Evolutionary conservation across 2,888 invertebrate genomes (phyloP).

Genomic region (Oligia fasciuncula): DNA sequence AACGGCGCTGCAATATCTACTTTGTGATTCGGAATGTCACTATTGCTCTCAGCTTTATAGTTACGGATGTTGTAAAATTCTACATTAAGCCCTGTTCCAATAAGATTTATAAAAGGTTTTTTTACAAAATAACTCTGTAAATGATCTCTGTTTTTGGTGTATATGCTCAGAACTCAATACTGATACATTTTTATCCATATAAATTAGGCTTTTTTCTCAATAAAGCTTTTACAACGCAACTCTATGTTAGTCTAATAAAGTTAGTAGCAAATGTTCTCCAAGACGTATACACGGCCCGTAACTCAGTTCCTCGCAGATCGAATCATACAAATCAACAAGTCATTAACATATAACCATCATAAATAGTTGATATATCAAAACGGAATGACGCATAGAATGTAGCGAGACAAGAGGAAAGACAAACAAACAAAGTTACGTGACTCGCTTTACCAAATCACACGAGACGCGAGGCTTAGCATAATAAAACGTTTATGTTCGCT

Average conservation of each 20-base stretch:
- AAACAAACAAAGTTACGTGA: constrained; percentile 86
- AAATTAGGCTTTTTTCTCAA: constrained; percentile 5
- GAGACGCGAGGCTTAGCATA: constrained; percentile 87
- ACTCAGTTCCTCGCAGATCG: constrained; percentile 81
- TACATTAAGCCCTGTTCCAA: constrained; percentile 29
- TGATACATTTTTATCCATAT: constrained; percentile 34
- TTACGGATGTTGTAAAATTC: constrained; percentile 55
- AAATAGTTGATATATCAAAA: constrained; percentile 82
- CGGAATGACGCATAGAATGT: constrained; percentile 78
- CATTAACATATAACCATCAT: constrained; percentile 80
- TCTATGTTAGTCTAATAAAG: constrained; percentile 38
- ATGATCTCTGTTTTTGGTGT: constrained; percentile 12
- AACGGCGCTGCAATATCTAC: constrained; percentile 80
- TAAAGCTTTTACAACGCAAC: not conserved
- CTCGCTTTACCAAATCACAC: constrained; percentile 88
- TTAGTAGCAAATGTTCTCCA: constrained; percentile 41
- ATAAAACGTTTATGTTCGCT: constrained; percentile 74
- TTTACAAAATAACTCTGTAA: constrained; percentile 17
- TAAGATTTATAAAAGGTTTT: constrained; percentile 5
- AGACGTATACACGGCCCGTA: constrained; percentile 51
- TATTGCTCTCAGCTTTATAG: constrained; percentile 67
- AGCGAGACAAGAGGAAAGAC: constrained; percentile 78
- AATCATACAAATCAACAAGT: constrained; percentile 77
- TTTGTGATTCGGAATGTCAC: constrained; percentile 71
- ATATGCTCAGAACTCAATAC: constrained; percentile 18